Percentiles rank a stretch among this genome's conserved stretches.
Evolutionary conservation across 1,140 invertebrate genomes (phyloP).

Genomic region (Pseudomyrmex cubaensis): DNA sequence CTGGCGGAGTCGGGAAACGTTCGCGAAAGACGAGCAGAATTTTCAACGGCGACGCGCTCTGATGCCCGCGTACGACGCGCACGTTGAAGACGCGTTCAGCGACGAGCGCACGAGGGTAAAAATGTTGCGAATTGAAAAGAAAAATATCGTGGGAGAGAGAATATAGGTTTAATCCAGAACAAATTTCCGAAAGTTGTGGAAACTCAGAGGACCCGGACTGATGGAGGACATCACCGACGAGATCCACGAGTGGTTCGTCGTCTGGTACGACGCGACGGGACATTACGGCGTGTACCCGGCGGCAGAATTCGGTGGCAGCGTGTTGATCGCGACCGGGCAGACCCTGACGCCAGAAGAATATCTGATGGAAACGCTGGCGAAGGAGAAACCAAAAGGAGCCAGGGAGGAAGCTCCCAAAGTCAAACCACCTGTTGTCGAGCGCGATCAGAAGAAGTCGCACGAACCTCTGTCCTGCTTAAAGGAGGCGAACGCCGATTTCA

Average conservation of each 20-base stretch:
- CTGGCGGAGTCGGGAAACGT: slow-evolving; percentile 80
- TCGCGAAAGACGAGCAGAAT: slow-evolving; percentile 84
- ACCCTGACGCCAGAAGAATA: slow-evolving; percentile 86
- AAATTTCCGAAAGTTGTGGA: slow-evolving; percentile 76
- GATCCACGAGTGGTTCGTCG: slow-evolving; percentile 88
- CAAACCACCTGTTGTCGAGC: slow-evolving; percentile 25
- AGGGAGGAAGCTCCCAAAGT: slow-evolving; percentile 55
- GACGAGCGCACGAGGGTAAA: slow-evolving; percentile 86
- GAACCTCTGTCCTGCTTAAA: slow-evolving; percentile 78
- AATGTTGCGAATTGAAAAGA: slow-evolving; percentile 10
- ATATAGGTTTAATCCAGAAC: too few species aligned
- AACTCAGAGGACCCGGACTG: slow-evolving; percentile 86
- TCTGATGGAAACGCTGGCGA: slow-evolving; percentile 70
- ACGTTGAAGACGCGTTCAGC: slow-evolving; percentile 85
- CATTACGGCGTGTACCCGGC: slow-evolving; percentile 86
- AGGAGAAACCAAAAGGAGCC: slow-evolving; percentile 52
- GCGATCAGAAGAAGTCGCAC: slow-evolving; percentile 73
- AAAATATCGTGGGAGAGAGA: not conserved
- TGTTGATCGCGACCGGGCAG: slow-evolving; percentile 85
- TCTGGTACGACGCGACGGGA: slow-evolving; percentile 86
- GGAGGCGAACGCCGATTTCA: slow-evolving; percentile 81
- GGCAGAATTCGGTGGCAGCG: slow-evolving; percentile 85
- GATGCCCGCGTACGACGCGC: slow-evolving; percentile 84
- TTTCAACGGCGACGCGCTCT: slow-evolving; percentile 84
- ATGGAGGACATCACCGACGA: slow-evolving; percentile 90